Percentiles rank a stretch among this genome's conserved stretches.
Evolutionary conservation across 2,888 invertebrate genomes (phyloP).

Genomic region (Campaea margaritaria): DNA sequence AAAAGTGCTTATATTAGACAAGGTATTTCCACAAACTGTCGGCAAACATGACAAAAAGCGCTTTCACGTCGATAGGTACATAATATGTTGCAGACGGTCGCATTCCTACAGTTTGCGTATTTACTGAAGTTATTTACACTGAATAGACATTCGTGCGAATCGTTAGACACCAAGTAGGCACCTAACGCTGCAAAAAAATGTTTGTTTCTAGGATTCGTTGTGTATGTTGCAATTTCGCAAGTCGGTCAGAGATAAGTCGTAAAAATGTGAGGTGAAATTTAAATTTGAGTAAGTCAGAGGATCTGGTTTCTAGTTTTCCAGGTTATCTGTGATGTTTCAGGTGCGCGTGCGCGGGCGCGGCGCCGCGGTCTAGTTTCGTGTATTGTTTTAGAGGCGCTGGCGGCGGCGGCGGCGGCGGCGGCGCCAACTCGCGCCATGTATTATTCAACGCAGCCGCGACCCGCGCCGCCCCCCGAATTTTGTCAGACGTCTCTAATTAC

Average conservation of each 20-base stretch:
- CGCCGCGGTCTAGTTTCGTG: constrained; percentile 63
- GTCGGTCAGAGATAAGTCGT: constrained; percentile 26
- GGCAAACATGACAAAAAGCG: constrained; percentile 30
- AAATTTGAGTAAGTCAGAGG: constrained; percentile 34
- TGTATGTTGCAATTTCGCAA: constrained; percentile 14
- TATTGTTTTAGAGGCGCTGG: constrained; percentile 59
- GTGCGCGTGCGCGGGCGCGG: constrained; percentile 38
- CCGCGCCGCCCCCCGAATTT: constrained; percentile 77
- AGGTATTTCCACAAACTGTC: constrained; percentile 35
- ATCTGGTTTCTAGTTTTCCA: constrained; percentile 51
- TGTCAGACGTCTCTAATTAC: constrained; percentile 76
- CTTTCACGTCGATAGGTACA: constrained; percentile 27
- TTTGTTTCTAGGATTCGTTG: constrained; percentile 5
- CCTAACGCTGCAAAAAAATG: constrained; percentile 55
- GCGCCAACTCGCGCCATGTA: constrained; percentile 70
- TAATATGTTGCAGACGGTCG: constrained; percentile 57
- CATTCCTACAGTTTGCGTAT: constrained; percentile 64
- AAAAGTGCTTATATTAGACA: constrained; percentile 30
- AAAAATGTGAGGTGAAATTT: constrained; percentile 25
- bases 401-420: constrained; percentile 64
- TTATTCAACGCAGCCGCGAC: constrained; percentile 76
- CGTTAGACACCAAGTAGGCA: constrained; percentile 32
- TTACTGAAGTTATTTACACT: constrained; percentile 66
- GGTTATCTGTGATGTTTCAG: constrained; percentile 50
- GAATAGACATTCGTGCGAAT: constrained; percentile 60